Conservation (phyloP, 2,888 invertebrate species). For the Drosophila nigricruria region DNA sequence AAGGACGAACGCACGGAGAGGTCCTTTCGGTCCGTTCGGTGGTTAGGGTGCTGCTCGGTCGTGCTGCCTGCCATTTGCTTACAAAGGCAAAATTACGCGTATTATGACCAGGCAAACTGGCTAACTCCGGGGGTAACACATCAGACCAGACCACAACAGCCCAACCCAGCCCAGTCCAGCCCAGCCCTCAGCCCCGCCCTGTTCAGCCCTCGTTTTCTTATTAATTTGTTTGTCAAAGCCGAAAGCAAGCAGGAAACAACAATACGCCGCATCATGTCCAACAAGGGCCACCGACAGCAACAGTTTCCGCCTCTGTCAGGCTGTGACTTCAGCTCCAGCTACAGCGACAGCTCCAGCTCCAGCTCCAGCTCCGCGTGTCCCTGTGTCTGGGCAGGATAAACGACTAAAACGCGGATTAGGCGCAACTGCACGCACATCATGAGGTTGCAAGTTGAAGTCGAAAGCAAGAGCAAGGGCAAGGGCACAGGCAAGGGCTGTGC, state of each 20-base stretch:
- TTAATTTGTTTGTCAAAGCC: slow-evolving; percentile 78
- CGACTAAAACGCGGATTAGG: slow-evolving; percentile 78
- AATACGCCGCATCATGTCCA: slow-evolving; percentile 70
- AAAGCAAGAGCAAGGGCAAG: neutral
- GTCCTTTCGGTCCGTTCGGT: slow-evolving; percentile 5
- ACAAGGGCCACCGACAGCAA: slow-evolving; percentile 35
- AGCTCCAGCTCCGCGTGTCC: slow-evolving; percentile 5
- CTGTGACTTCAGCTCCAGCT: neutral
- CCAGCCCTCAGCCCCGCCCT: slow-evolving; percentile 34
- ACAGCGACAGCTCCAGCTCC: neutral
- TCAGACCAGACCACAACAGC: slow-evolving; percentile 15
- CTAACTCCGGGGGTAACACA: slow-evolving; percentile 5
- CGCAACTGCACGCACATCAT: slow-evolving; percentile 74
- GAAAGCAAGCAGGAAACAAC: slow-evolving; percentile 52
- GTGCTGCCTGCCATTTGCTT: slow-evolving; percentile 64
- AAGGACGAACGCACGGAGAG: slow-evolving; percentile 63
- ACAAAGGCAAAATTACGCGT: slow-evolving; percentile 77
- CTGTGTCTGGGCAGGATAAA: slow-evolving; percentile 45
- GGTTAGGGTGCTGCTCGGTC: slow-evolving; percentile 34
- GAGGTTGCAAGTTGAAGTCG: slow-evolving; percentile 52
- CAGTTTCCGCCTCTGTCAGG: slow-evolving; percentile 41
- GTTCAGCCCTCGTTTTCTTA: slow-evolving; percentile 68
- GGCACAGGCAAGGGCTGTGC: neutral
- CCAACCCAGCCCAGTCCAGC: slow-evolving; percentile 17
- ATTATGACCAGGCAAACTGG: slow-evolving; percentile 58